phyloP scores from a whole-genome alignment of 2,888 invertebrate species.

The Polia nebulosa region DNA sequence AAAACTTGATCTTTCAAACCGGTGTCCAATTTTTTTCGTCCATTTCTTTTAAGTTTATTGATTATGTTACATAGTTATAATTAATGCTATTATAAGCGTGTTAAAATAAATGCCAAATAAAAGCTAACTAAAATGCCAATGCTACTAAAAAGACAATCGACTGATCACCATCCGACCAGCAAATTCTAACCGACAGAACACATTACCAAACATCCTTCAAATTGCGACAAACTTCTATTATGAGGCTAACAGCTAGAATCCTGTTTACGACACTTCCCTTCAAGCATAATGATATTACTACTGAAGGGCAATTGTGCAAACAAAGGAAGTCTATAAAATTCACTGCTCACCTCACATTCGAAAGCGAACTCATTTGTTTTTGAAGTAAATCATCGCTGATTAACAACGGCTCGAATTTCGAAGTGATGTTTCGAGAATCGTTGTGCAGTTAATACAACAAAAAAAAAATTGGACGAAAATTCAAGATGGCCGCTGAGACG shows the following conservation, averaged over 20 bases:
- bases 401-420: slow-evolving; percentile 8
- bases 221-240: slow-evolving; percentile 40
- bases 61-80: neutral
- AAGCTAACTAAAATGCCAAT: slow-evolving; percentile 1
- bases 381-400: neutral
- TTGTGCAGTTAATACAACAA: too few species aligned
- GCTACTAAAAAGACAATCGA: neutral
- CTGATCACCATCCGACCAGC: neutral
- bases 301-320: slow-evolving; percentile 21
- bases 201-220: slow-evolving; percentile 49
- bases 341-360: neutral
- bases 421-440: too few species aligned
- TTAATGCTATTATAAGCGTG: neutral
- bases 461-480: too few species aligned
- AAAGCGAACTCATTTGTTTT: slow-evolving; percentile 16
- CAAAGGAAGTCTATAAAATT: neutral
- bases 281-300: slow-evolving; percentile 29
- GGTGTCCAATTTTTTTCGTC: too few species aligned
- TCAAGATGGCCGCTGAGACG: too few species aligned
- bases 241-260: slow-evolving; percentile 32
- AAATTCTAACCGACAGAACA: slow-evolving; percentile 23
- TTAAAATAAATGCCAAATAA: neutral
- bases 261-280: slow-evolving; percentile 52
- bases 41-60: neutral
- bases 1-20: neutral